Conservation (phyloP, 2,888 invertebrate species). For the Rhimphoctona megacephalus region DNA sequence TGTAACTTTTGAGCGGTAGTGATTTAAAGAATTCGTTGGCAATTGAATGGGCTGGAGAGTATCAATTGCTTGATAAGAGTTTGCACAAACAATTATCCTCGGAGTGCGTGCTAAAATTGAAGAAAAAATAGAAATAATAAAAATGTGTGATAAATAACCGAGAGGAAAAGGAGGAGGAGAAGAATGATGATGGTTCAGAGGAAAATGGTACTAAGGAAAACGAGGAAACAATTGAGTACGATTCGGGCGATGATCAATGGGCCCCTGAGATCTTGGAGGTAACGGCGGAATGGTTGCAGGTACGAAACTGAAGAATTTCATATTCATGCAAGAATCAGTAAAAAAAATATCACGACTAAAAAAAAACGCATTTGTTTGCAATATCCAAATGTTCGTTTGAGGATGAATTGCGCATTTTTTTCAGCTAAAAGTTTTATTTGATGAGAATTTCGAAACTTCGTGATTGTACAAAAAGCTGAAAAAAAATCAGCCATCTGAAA, state of each 20-base stretch:
- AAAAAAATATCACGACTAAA: slow-evolving; percentile 52
- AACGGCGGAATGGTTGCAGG: slow-evolving; percentile 79
- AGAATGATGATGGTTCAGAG: slow-evolving; percentile 63
- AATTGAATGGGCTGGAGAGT: neutral
- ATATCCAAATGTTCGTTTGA: neutral
- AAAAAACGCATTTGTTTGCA: slow-evolving; percentile 4
- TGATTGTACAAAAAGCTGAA: neutral
- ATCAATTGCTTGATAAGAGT: neutral
- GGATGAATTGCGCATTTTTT: neutral
- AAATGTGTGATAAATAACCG: slow-evolving; percentile 34
- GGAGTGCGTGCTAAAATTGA: neutral
- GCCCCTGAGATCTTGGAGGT: slow-evolving; percentile 67
- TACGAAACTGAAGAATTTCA: slow-evolving; percentile 70
- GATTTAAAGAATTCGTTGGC: neutral
- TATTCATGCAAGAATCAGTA: slow-evolving; percentile 58
- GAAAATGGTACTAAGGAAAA: slow-evolving; percentile 59
- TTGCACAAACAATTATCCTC: neutral
- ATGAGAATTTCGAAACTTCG: neutral
- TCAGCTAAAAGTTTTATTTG: neutral
- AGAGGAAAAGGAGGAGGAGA: slow-evolving; percentile 61
- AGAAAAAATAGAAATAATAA: slow-evolving; percentile 13
- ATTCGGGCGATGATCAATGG: slow-evolving; percentile 62
- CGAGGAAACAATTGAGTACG: slow-evolving; percentile 61
- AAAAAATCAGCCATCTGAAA: neutral
- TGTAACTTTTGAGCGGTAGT: neutral